Percentiles rank a stretch among this genome's conserved stretches.
Evolutionary conservation across 2,888 invertebrate species (phyloP).

Genomic region (Eupithecia centaureata): DNA sequence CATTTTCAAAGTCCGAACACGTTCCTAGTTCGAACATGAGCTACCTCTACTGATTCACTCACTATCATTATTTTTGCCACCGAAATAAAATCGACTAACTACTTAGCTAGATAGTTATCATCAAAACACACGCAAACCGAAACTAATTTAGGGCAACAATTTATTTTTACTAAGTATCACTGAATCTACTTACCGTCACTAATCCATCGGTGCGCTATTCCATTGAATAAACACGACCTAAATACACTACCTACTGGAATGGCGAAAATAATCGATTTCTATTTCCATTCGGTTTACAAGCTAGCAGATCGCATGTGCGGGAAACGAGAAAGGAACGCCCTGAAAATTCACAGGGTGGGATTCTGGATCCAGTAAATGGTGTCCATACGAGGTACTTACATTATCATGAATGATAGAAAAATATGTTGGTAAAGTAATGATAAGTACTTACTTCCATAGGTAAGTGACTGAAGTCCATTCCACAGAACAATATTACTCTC

Average conservation of each 20-base stretch:
- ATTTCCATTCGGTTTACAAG: conserved; percentile 59
- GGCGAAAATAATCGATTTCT: conserved; percentile 68
- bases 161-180: not conserved
- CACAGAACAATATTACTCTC: too few relatives aligned
- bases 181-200: conserved; percentile 33
- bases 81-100: not conserved
- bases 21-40: too few relatives aligned
- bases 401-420: too few relatives aligned
- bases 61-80: not conserved
- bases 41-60: too few relatives aligned
- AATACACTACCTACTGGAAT: conserved; percentile 33
- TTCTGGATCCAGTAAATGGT: conserved; percentile 26
- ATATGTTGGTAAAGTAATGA: too few relatives aligned
- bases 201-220: conserved; percentile 35
- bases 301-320: conserved; percentile 68
- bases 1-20: not conserved
- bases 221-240: conserved; percentile 40
- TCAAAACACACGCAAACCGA: not conserved
- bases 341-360: conserved; percentile 56
- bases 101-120: too few relatives aligned
- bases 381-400: not conserved
- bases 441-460: too few relatives aligned
- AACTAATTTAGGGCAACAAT: not conserved
- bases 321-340: conserved; percentile 62
- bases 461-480: too few relatives aligned